Conservation (phyloP, 2,888 invertebrate species). For the Ecdyonurus torrentis region DNA sequence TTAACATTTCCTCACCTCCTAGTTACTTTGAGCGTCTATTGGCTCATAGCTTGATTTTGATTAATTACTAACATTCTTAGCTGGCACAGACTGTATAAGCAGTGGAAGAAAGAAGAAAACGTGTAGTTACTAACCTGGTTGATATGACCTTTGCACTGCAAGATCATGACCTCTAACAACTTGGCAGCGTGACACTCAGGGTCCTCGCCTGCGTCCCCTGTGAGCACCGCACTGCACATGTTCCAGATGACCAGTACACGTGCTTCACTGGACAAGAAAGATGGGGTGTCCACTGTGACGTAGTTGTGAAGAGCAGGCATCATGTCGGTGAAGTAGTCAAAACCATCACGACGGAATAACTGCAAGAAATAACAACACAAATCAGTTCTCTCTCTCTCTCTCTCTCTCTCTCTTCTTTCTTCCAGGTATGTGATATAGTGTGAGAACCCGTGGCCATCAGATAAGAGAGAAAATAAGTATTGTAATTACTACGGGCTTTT, state of each 20-base stretch:
- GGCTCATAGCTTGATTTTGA: no score
- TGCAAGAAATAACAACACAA: conserved; percentile 22
- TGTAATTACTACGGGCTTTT: no score
- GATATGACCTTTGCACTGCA: conserved; percentile 82
- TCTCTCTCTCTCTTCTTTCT: no score
- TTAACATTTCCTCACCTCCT: no score
- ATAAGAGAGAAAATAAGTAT: no score
- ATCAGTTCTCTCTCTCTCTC: no score
- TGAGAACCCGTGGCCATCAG: no score
- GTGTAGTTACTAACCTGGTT: conserved; percentile 49
- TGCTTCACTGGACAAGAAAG: conserved; percentile 81
- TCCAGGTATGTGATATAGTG: no score
- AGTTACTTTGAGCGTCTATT: no score
- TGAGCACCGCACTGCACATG: conserved; percentile 75
- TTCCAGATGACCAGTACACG: conserved; percentile 81
- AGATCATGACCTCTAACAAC: conserved; percentile 83
- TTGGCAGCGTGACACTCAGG: conserved; percentile 95
- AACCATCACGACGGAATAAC: conserved; percentile 85
- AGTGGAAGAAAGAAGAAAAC: no score
- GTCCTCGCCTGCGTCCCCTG: conserved; percentile 67
- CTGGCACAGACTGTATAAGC: no score
- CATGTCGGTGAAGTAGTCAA: conserved; percentile 95
- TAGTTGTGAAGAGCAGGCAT: conserved; percentile 98
- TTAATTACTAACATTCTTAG: no score
- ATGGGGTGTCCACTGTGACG: conserved; percentile 85